Evolutionary conservation across 2,888 invertebrate genomes (phyloP).

Genomic region (Campaea margaritaria): DNA sequence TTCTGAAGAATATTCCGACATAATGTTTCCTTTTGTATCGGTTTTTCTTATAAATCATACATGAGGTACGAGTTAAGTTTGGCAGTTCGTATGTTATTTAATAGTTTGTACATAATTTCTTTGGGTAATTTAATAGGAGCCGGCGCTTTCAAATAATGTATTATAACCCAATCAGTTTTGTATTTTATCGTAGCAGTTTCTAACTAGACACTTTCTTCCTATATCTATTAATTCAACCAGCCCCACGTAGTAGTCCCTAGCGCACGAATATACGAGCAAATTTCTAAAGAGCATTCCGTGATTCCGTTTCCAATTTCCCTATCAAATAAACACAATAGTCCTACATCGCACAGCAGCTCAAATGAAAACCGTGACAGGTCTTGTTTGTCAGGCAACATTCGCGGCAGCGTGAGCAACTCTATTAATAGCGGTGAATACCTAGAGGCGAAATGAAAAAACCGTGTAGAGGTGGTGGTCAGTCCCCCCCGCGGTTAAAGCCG

Average conservation of each 20-base stretch:
- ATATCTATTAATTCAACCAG: neutral
- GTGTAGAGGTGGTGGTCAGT: constrained; percentile 48
- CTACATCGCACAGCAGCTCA: constrained; percentile 4
- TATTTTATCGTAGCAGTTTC: no score
- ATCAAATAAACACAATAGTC: constrained; percentile 18
- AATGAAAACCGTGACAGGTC: constrained; percentile 20
- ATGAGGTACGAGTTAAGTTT: no score
- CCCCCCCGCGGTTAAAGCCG: constrained; percentile 44
- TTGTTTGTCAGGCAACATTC: constrained; percentile 34
- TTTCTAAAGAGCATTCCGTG: constrained; percentile 5
- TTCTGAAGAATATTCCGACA: no score
- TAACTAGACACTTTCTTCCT: no score
- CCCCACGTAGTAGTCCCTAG: neutral
- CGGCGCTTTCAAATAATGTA: no score
- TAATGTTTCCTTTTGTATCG: no score
- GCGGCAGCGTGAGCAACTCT: constrained; percentile 29
- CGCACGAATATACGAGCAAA: neutral
- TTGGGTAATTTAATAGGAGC: no score
- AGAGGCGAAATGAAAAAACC: constrained; percentile 45
- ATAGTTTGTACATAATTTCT: no score
- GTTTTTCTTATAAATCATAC: no score
- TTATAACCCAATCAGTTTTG: no score
- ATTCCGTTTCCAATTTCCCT: constrained; percentile 24
- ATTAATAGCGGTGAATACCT: constrained; percentile 19
- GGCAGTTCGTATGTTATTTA: no score